Base-by-base conservation (phyloP, 2,797 vertebrate species). In the Schizopygopsis malacanthus region DNA sequence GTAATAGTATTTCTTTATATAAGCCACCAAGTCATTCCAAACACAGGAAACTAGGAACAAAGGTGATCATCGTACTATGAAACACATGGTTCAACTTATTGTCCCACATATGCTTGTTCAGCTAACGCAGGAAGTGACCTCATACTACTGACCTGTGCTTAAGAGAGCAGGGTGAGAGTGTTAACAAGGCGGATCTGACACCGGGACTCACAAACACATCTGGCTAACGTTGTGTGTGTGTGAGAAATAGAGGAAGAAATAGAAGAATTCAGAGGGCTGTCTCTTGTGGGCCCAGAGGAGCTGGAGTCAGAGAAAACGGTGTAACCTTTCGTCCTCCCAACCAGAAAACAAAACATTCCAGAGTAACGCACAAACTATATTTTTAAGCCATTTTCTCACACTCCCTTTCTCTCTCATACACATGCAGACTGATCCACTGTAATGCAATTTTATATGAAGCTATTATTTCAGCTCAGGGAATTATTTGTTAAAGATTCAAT, bases 301-400 rank as follows among this genome's bases (percentile, higher is more conserved):
- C 37, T 50, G 52, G 65, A 86, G 77, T 72, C 78, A 82, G 79
- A 85, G 82, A 83, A 85, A 87, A 85, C 61, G 79, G 82, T 28
- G 50, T 69, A 88, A 92, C 81, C 85, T 86, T 89, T 84, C 4
- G 9, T 79, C 81, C 73, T 88, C 86, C 84, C 65, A 88, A 87
- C 79, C 88, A 90, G 89, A 90, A 93, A 93, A 89, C 89, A 92
- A 94, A 94, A 94, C 93, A 94, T 93, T 94, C 87, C 91, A 89
- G 81, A 81, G 84, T 72, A 50, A 80, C 39, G 7, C 22, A 78
- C 4, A 85, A 28, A 61, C 52, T 25, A 28, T 28, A 28, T 28
- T 28, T 28, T 28, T 28, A 28, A 79, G 54, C 15, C 88, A 90
- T 45, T 87, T 83, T 92, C 78, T 90, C 90, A 83, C 37, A 86